Evolutionary conservation across 2,797 vertebrate genomes (phyloP).

Genomic region (Aratinga solstitialis): DNA sequence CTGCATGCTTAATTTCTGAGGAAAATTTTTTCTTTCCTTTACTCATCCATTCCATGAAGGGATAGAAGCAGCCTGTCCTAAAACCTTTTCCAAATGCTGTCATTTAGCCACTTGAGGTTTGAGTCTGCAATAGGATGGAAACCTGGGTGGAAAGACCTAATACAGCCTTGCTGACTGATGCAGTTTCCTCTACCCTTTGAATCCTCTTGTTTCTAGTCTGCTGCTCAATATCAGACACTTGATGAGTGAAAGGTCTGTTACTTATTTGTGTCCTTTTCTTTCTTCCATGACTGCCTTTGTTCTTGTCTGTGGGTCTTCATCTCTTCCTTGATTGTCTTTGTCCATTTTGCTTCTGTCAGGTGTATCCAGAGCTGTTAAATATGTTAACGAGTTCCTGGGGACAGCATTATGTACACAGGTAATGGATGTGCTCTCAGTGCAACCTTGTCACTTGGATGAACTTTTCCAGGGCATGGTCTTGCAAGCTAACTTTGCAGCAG

Average conservation of each 20-base stretch:
- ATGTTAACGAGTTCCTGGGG: constrained; percentile 98
- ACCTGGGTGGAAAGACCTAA: background rate
- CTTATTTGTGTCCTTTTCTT: background rate
- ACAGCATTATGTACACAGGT: constrained; percentile 98
- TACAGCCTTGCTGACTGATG: background rate
- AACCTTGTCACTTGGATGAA: constrained; percentile 39
- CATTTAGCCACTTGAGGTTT: background rate
- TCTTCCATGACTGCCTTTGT: constrained; percentile 4
- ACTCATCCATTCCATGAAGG: background rate
- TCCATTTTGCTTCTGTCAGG: constrained; percentile 81
- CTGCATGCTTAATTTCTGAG: background rate
- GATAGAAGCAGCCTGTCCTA: background rate
- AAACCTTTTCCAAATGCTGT: background rate
- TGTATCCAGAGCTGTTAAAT: constrained; percentile 98
- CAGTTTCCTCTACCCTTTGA: background rate
- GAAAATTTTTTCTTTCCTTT: background rate
- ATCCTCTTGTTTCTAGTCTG: background rate
- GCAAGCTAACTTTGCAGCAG: constrained; percentile 73
- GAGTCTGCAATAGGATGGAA: background rate
- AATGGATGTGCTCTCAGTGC: constrained; percentile 73
- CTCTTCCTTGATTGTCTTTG: constrained; percentile 55
- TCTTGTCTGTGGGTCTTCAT: constrained; percentile 29
- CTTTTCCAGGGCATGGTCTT: constrained; percentile 77
- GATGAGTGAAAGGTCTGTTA: background rate
- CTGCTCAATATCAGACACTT: background rate